phyloP scores from a whole-genome alignment of 2,888 invertebrate species.

The Trachelus iudaicus region DNA sequence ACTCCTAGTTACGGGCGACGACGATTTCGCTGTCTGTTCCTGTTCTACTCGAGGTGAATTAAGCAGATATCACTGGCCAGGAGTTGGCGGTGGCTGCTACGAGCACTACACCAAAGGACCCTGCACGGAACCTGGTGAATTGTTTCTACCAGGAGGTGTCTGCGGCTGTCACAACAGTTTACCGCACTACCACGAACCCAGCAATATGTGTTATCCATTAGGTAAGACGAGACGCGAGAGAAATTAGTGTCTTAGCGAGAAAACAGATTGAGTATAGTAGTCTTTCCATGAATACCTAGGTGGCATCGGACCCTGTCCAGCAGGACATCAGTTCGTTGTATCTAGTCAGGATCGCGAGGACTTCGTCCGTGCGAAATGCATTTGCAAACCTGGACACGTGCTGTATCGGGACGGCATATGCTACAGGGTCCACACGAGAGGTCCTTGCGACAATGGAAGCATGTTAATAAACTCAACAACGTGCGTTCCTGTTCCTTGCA shows the following conservation, averaged over 20 bases:
- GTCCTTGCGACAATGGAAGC: slow-evolving; percentile 77
- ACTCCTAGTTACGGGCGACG: slow-evolving; percentile 71
- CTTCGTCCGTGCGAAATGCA: slow-evolving; percentile 70
- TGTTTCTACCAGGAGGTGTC: slow-evolving; percentile 79
- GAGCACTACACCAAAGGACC: slow-evolving; percentile 82
- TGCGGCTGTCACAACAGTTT: slow-evolving; percentile 80
- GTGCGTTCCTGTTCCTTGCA: slow-evolving; percentile 79
- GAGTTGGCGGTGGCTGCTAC: slow-evolving; percentile 77
- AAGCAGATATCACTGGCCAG: slow-evolving; percentile 71
- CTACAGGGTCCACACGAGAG: slow-evolving; percentile 82
- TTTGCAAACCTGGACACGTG: slow-evolving; percentile 77
- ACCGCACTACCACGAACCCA: slow-evolving; percentile 79
- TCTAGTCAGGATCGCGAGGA: slow-evolving; percentile 40
- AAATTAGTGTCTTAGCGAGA: neutral
- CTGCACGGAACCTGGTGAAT: slow-evolving; percentile 78
- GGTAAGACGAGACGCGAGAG: slow-evolving; percentile 66
- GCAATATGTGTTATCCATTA: slow-evolving; percentile 79
- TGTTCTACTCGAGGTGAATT: slow-evolving; percentile 70
- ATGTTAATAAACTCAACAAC: slow-evolving; percentile 77
- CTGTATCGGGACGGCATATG: slow-evolving; percentile 75
- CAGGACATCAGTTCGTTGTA: slow-evolving; percentile 78
- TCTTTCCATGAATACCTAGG: slow-evolving; percentile 66
- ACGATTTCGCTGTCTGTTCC: slow-evolving; percentile 76
- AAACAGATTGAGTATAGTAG: neutral
- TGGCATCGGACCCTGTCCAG: slow-evolving; percentile 78